Evolutionary conservation across 1,140 invertebrate species (phyloP), one percentile per base, ranked within the genome.

Genomic region (Diuraphis noxia): DNA sequence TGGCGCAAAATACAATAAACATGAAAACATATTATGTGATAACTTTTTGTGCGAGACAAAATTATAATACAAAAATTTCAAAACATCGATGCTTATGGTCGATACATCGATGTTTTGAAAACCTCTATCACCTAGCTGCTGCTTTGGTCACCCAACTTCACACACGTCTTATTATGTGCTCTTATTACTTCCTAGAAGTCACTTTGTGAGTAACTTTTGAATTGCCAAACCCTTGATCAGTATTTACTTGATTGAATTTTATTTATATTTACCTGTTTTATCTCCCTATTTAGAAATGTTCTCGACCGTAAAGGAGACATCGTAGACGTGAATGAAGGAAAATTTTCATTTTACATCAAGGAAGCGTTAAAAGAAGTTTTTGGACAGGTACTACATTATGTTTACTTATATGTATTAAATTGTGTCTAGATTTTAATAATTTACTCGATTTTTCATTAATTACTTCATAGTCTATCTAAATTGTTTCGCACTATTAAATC

Each of bases 121-220:
- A n/a, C n/a, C n/a, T n/a, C n/a, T n/a, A n/a, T n/a, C n/a, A n/a
- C n/a, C n/a, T n/a, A n/a, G n/a, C n/a, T n/a, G n/a, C n/a, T n/a
- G n/a, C n/a, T n/a, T n/a, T n/a, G n/a, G n/a, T n/a, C n/a, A n/a
- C n/a, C n/a, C n/a, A n/a, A n/a, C n/a, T n/a, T n/a, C n/a, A n/a
- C n/a, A n/a, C n/a, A n/a, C n/a, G n/a, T n/a, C n/a, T n/a, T n/a
- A n/a, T 36, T 38, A 91, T 91, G 89, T 91, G 89, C 52, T 91
- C 89, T 30, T 91, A 91, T 52, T 91, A 91, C 25, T 91, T 91
- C 34, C 23, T 91, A 91, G 89, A 91, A 46, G 77, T 91, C 77
- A 81, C 77, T 23, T 52, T 91, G 89, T 91, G 34, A 82, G 89
- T 91, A 34, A 40, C 46, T 38, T n/a, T 23, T 41, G 3, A 34